Evolutionary conservation across 2,888 invertebrate genomes (phyloP), one percentile per base, ranked within the genome.

Genomic region (Cryptophagus acutangulus): DNA sequence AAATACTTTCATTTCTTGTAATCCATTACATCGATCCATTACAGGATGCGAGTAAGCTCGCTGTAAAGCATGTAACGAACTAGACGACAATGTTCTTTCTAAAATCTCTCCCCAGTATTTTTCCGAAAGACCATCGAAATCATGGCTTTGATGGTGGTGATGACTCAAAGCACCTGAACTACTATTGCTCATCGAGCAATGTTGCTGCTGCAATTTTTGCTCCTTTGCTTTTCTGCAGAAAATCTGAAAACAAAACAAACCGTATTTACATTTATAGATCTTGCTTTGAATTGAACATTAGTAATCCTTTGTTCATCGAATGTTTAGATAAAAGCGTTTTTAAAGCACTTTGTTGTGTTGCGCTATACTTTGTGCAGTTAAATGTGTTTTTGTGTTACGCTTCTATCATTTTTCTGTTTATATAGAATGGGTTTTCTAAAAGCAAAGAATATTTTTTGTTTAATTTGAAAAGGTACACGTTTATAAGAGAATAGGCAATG

Each of bases 11-110:
- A 69, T 59, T 45, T 69, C 69, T 40, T 67, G 65, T 12, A 48
- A 36, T 5, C 69, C 69, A 44, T 69, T 69, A 50, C 68, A 69
- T 13, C 64, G 49, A 12, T 62, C 61, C 59, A 63, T 63, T 14
- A 31, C 55, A 5, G 62, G 51, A 12, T 56, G 57, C 17, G 61
- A 59, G 43, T 62, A 66, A 2, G 64, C 59, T 25, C 63, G 48
- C 36, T 67, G 67, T 2, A 69, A 56, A 17, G 82, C 82, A 58
- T 85, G 85, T 30, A 87, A 72, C 34, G 85, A 86, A 41, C 77
- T 81, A 1, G 84, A 83, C 30, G 85, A 85, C 5, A 86, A 79
- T 1, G 86, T 85, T 4, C 86, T 73, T 64, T 87, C 86, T 51
- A 87, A 70, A 57, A 86, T 86, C 71, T 86, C 86, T 3, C 69